Conservation (phyloP, 53 echinoderm and acorn worm genomes). For the Paracentrotus lividus region DNA sequence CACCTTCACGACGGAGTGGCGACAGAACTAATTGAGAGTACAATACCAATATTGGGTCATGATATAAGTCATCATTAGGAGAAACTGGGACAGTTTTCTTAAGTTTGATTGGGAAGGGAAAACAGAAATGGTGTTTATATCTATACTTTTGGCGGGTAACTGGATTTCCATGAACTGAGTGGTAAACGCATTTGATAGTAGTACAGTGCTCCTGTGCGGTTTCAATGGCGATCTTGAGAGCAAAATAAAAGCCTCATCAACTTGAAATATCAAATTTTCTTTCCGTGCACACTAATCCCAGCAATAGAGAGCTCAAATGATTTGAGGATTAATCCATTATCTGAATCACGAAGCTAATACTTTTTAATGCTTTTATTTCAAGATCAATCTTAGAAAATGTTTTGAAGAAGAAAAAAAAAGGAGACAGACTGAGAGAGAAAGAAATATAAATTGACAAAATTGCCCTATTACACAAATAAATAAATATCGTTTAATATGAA, state of each 20-base stretch:
- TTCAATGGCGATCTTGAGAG: constrained; percentile 16
- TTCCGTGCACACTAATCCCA: not conserved
- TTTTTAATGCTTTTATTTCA: not conserved
- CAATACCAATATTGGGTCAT: constrained; percentile 65
- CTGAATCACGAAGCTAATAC: not conserved
- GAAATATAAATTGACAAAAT: too few relatives aligned
- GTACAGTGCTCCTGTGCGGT: constrained; percentile 28
- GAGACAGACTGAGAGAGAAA: not conserved
- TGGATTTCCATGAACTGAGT: not conserved
- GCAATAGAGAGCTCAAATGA: not conserved
- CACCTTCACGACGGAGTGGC: constrained; percentile 58
- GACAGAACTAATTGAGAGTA: constrained; percentile 61
- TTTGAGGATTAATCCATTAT: not conserved
- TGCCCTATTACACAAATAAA: too few relatives aligned
- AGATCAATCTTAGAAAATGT: not conserved
- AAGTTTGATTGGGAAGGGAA: not conserved
- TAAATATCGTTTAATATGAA: too few relatives aligned
- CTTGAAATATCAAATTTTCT: not conserved
- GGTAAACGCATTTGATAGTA: constrained; percentile 24
- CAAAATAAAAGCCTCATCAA: not conserved
- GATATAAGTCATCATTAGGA: constrained; percentile 48
- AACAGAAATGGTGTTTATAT: not conserved
- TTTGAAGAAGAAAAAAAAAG: not conserved
- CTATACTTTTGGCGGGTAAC: constrained; percentile 22
- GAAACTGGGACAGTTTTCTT: constrained; percentile 63